Base-by-base conservation (phyloP, 2,797 vertebrate genomes). In the Salarias fasciatus region DNA sequence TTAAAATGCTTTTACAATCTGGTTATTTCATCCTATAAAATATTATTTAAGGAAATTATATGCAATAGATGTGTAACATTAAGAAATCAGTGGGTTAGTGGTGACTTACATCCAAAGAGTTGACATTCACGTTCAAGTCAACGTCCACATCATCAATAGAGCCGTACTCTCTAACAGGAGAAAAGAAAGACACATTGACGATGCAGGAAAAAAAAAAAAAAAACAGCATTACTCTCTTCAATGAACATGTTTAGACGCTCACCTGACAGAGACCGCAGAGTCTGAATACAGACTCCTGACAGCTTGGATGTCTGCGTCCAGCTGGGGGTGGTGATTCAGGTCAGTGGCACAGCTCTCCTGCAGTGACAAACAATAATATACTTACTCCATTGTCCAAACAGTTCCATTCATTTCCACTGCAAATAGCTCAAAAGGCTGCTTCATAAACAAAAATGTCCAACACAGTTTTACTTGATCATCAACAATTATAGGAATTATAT, bases 111-210 rank as follows among this genome's bases (percentile, higher is more conserved):
- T 95, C 92, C 53, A 97, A 86, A 88, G 96, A 90, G 85, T 91
- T 92, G 79, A 93, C 86, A 75, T 95, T 95, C 75, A 98, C 93
- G 2, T 95, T 94, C 33, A 99, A 88, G 86, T 98, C 95, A 6
- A 98, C 92, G 79, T 98, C 97, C 90, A 96, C 93, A 0, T 94
- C 94, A 11, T 97, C 96, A 2, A 98, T 96, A 47, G 94, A 95
- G 36, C 91, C 92, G 28, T 95, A 96, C 73, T 97, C 95, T 85
- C 96, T 98, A 7, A 43, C 1, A n/a, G 76, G 0, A 48, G 15
- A 60, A 63, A 56, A 44, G 11, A 30, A 49, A 47, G 24, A 28
- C 8, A 41, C 0, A 12, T 30, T 67, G 3, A 42, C 4, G 18
- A 37, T 31, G 1, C 4, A 15, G 3, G 12, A 56, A 60, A n/a